phyloP scores from a whole-genome alignment of 2,113 vertebrate genomes.

The Psettodes erumei region DNA sequence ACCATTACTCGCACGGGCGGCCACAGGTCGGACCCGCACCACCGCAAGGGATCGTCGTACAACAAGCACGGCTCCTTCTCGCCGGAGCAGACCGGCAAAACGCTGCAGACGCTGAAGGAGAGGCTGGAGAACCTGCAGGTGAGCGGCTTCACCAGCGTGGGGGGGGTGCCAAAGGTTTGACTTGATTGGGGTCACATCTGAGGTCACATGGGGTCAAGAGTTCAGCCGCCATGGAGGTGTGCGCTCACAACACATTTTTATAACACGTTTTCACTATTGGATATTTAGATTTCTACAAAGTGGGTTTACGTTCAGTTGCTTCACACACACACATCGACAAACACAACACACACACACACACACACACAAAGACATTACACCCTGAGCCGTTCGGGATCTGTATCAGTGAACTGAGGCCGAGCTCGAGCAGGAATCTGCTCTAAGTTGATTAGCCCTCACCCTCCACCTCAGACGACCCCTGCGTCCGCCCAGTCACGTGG shows the following conservation, averaged over 20 bases:
- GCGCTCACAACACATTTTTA: neutral
- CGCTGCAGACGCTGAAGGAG: conserved; percentile 85
- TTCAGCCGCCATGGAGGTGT: conserved; percentile 1
- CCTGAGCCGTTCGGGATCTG: too few species aligned
- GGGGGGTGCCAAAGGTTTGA: conserved; percentile 51
- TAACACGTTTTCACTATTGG: neutral
- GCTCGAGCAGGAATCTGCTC: conserved; percentile 29
- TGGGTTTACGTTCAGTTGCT: neutral
- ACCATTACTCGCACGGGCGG: conserved; percentile 70
- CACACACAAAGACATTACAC: neutral
- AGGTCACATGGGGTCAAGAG: conserved; percentile 39
- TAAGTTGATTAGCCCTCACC: conserved; percentile 48
- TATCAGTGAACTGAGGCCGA: conserved; percentile 6
- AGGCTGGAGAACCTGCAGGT: conserved; percentile 86
- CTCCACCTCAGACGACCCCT: conserved; percentile 2
- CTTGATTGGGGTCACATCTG: conserved; percentile 42
- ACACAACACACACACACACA: conserved; percentile 7
- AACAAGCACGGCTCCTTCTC: conserved; percentile 75
- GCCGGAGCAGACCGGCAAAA: conserved; percentile 83
- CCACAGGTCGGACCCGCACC: conserved; percentile 69
- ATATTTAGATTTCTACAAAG: neutral
- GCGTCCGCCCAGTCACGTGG: neutral
- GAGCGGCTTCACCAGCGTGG: conserved; percentile 1
- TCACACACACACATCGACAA: neutral
- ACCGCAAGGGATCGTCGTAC: conserved; percentile 63